These are phyloP conservation scores for Camelus dromedarius DNA, from an alignment of 2,113 vertebrate genomes.

Conservation along the genomic window DNA sequence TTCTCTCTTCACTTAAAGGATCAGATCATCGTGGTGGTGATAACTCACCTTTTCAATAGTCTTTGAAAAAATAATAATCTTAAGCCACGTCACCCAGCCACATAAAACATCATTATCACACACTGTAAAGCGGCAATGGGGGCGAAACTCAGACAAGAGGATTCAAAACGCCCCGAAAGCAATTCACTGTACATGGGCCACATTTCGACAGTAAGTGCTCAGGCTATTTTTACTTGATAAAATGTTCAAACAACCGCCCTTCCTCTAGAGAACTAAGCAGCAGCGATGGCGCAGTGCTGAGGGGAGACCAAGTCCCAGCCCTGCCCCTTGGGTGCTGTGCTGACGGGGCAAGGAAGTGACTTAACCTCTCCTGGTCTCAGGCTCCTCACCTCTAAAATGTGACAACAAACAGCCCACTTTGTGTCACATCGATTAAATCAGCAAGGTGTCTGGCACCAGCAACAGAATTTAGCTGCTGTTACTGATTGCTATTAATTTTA, in stretches of 20 bases:
- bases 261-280: neutral
- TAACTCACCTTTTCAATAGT: neutral
- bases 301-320: accelerated
- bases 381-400: neutral
- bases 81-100: neutral
- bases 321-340: accelerated
- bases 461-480: neutral
- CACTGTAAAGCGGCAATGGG: neutral
- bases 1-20: neutral
- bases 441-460: neutral
- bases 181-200: neutral
- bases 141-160: neutral
- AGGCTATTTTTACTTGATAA: constrained; percentile 31
- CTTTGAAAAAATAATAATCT: constrained; percentile 59
- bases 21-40: neutral
- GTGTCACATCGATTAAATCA: neutral
- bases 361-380: accelerated
- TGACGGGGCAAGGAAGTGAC: neutral
- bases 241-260: constrained; percentile 7
- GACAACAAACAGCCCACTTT: neutral
- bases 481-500: neutral
- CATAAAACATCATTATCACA: neutral
- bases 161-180: constrained; percentile 34
- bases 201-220: neutral
- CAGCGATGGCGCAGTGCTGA: accelerated